Percentiles rank a stretch among this genome's conserved stretches.
phyloP scores from a whole-genome alignment of 2,797 vertebrate species.

The Morus bassanus region DNA sequence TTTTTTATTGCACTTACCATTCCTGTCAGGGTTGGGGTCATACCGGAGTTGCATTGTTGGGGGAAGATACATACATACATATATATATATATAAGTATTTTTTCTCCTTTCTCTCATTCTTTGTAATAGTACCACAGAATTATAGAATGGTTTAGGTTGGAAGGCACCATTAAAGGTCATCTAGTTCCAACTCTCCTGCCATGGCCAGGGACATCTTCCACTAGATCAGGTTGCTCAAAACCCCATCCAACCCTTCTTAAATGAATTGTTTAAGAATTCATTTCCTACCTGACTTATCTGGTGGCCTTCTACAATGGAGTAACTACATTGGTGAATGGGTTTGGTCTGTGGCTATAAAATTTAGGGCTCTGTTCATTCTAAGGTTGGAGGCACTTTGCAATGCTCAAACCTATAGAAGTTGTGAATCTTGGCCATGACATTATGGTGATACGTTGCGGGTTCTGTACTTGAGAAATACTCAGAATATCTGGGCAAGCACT shows the following conservation, averaged over 20 bases:
- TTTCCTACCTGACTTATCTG: background rate
- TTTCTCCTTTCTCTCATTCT: background rate
- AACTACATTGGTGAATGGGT: background rate
- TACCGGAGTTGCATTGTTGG: background rate
- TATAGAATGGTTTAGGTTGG: background rate
- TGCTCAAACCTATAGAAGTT: background rate
- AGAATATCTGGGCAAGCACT: background rate
- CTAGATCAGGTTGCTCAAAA: background rate
- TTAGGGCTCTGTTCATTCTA: background rate
- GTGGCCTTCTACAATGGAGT: background rate
- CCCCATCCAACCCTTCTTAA: background rate
- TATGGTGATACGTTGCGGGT: background rate
- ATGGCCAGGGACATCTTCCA: accelerated
- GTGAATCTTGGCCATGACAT: background rate
- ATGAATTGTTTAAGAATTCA: background rate
- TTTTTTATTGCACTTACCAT: background rate
- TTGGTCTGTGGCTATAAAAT: background rate
- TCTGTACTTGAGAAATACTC: background rate
- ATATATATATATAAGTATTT: background rate
- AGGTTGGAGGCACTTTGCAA: background rate
- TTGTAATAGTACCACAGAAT: background rate
- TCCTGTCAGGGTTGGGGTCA: background rate
- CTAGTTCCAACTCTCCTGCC: background rate
- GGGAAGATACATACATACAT: too few relatives aligned
- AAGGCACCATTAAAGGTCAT: background rate